A percentile compares a stretch with the other conserved stretches of the same genome.
phyloP scores from a whole-genome alignment of 2,797 vertebrate genomes.

The Mormyrops attenuatus region DNA sequence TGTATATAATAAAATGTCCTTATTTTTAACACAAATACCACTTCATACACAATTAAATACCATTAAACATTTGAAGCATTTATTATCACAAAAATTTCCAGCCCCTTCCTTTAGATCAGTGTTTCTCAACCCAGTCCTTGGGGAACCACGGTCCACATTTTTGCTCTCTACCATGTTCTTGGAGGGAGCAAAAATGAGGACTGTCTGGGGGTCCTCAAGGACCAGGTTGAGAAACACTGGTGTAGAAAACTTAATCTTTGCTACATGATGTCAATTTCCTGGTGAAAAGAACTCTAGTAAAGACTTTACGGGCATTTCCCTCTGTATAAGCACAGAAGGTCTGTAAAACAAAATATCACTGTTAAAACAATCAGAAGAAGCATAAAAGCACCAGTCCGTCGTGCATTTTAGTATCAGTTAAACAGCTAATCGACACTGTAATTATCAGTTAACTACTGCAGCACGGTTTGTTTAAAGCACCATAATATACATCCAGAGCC shows the following conservation, averaged over 20 bases:
- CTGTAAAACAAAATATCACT: not conserved
- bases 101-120: not conserved
- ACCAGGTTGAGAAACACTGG: not conserved
- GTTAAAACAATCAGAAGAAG: not conserved
- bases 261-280: not conserved
- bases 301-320: not conserved
- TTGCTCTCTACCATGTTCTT: not conserved
- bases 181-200: not conserved
- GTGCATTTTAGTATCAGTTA: not conserved
- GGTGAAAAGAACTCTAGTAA: not conserved
- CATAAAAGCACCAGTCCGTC: not conserved
- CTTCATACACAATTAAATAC: not conserved
- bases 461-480: not conserved
- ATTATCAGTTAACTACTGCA: not conserved
- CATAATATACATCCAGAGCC: not conserved
- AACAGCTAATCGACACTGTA: not conserved
- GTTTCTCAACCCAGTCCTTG: not conserved
- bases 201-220: not conserved
- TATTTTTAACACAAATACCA: not conserved
- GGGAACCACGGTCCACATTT: not conserved
- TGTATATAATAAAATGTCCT: not conserved
- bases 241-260: not conserved
- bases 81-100: not conserved
- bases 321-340: not conserved
- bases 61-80: not conserved